Conservation (phyloP, 2,113 vertebrate species). For the Pitta sordida region DNA sequence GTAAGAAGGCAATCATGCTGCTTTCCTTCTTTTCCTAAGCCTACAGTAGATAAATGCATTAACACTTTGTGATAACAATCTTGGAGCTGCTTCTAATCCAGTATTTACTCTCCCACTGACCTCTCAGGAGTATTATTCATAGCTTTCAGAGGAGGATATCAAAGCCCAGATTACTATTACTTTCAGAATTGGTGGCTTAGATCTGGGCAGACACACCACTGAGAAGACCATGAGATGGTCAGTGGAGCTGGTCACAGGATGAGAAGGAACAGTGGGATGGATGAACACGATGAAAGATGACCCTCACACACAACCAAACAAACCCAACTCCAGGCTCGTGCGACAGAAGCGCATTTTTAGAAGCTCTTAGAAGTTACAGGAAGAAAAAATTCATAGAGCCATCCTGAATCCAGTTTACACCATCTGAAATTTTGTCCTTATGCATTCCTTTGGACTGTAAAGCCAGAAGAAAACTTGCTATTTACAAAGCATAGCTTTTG, state of each 20-base stretch:
- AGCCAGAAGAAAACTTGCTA: not conserved
- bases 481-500: conserved; percentile 9
- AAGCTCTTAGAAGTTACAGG: not conserved
- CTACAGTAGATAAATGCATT: not conserved
- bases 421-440: not conserved
- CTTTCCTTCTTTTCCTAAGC: not conserved
- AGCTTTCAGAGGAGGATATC: not conserved
- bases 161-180: not conserved
- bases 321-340: not conserved
- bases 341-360: not conserved
- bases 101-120: not conserved
- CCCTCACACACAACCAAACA: not conserved
- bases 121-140: not conserved
- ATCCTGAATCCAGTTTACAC: not conserved
- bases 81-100: not conserved
- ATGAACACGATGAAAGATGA: not conserved
- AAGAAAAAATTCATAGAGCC: not conserved
- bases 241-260: not conserved
- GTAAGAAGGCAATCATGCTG: not conserved
- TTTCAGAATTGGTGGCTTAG: not conserved
- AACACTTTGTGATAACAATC: not conserved
- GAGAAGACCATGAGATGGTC: not conserved
- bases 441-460: not conserved
- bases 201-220: not conserved
- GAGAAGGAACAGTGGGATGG: not conserved